phyloP scores from a whole-genome alignment of 2,888 invertebrate genomes.

The Axea sp. region DNA sequence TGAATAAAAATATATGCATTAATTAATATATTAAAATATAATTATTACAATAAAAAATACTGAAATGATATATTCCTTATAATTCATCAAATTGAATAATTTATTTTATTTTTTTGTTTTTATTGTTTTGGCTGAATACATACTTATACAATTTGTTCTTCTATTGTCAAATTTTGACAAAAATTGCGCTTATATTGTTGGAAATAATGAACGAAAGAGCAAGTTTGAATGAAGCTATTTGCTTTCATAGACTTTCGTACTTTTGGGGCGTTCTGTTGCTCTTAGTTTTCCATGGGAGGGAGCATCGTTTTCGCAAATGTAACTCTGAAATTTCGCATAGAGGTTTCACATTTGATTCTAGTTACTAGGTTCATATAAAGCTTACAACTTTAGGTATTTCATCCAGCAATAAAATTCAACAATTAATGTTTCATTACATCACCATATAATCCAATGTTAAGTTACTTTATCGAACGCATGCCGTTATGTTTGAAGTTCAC shows the following conservation, averaged over 20 bases:
- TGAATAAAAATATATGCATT: too few species aligned
- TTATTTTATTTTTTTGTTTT: too few species aligned
- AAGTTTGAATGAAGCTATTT: conserved; percentile 61
- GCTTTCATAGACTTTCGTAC: conserved; percentile 58
- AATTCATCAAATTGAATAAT: too few species aligned
- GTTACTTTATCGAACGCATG: conserved; percentile 49
- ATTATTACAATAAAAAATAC: too few species aligned
- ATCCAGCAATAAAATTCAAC: conserved; percentile 59
- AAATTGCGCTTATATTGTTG: conserved; percentile 36
- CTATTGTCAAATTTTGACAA: conserved; percentile 25
- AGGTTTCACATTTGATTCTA: conserved; percentile 52
- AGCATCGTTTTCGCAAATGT: conserved; percentile 45
- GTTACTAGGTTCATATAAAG: conserved; percentile 49
- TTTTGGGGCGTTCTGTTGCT: conserved; percentile 42
- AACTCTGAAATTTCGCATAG: conserved; percentile 49
- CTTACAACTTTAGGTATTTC: conserved; percentile 49
- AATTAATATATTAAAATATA: too few species aligned
- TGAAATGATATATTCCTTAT: too few species aligned
- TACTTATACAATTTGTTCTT: conserved; percentile 12
- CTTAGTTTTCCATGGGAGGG: conserved; percentile 37
- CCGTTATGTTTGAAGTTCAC: conserved; percentile 53
- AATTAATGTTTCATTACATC: conserved; percentile 62
- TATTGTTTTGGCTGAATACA: too few species aligned
- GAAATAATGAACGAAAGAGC: conserved; percentile 52
- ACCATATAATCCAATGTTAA: conserved; percentile 50